Evolutionary conservation across 2,888 invertebrate species (phyloP), one percentile per base, ranked within the genome.

Genomic region (Branchipolynoe longqiensis): DNA sequence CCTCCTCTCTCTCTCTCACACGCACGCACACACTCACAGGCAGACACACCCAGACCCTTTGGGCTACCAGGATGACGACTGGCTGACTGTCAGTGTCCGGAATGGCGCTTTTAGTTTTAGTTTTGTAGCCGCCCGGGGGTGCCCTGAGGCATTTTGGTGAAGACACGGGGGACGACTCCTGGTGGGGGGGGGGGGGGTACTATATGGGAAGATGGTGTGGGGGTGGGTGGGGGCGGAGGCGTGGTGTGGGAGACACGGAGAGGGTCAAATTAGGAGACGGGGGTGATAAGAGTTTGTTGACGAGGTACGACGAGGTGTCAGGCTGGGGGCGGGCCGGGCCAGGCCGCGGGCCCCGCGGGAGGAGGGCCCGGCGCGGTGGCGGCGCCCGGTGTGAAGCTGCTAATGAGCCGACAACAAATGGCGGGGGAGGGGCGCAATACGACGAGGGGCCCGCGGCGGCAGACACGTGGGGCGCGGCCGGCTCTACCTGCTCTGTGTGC

Each of bases 231-330:
- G n/a, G n/a, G n/a, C n/a, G n/a, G n/a, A 8, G 58, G n/a, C 25
- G 14, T 14, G 58, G 25, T 8, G 58, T 33, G 69, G 69, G 69
- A 38, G 69, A 69, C 38, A 69, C 69, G 38, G 69, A 69, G 69
- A 69, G 38, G 69, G n/a, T 38, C 2, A 69, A 33, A 69, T 69
- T 69, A 69, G 69, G 69, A 69, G 62, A n/a, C 38, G 18, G 36
- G n/a, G 69, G 69, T 69, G 69, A 69, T 38, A 69, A 69, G 0
- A 38, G 69, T 38, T 33, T 69, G 69, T 69, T 36, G 69, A 36
- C 69, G 36, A 18, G 69, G 69, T 38, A 14, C 36, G 4, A 4
- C 36, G 69, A 36, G 33, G 69, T 12, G 36, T 69, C 1, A 12
- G 12, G 69, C 22, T 1, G 8, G 12, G 18, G 12, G 69, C 22